phyloP scores from a whole-genome alignment of 1,140 invertebrate genomes.

The Macrocentrus cingulum region DNA sequence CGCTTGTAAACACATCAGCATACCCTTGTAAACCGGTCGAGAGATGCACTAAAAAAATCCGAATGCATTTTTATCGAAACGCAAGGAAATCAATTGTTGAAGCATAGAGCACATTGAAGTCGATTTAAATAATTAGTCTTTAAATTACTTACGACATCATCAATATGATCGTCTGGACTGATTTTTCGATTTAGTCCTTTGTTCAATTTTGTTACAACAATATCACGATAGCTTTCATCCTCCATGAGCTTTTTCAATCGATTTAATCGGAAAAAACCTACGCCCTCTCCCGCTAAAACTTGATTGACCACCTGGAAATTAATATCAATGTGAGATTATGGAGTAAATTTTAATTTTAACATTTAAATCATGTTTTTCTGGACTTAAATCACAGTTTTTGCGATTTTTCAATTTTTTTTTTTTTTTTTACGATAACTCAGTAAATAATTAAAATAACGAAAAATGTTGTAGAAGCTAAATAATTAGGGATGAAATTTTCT shows the following conservation, averaged over 20 bases:
- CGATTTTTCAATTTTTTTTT: no score
- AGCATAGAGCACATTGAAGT: no score
- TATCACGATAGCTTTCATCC: constrained; percentile 96
- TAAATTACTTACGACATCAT: constrained; percentile 85
- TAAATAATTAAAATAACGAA: no score
- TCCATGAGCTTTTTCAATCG: constrained; percentile 97
- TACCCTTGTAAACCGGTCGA: constrained; percentile 93
- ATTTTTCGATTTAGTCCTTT: constrained; percentile 91
- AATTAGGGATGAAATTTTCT: no score
- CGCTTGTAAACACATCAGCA: constrained; percentile 88
- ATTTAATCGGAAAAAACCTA: constrained; percentile 95
- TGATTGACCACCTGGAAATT: constrained; percentile 81
- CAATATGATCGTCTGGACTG: constrained; percentile 93
- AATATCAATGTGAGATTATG: no score
- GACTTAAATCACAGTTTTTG: no score
- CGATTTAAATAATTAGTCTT: no score
- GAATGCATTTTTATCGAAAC: background rate
- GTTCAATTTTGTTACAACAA: constrained; percentile 94
- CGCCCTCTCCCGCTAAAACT: constrained; percentile 92
- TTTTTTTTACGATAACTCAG: no score
- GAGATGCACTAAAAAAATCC: constrained; percentile 72
- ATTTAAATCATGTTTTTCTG: no score
- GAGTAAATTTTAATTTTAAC: no score
- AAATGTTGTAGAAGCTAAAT: no score
- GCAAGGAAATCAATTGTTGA: background rate